Evolutionary conservation across 2,888 invertebrate genomes (phyloP).

Genomic region (Drosophila fungiperda): DNA sequence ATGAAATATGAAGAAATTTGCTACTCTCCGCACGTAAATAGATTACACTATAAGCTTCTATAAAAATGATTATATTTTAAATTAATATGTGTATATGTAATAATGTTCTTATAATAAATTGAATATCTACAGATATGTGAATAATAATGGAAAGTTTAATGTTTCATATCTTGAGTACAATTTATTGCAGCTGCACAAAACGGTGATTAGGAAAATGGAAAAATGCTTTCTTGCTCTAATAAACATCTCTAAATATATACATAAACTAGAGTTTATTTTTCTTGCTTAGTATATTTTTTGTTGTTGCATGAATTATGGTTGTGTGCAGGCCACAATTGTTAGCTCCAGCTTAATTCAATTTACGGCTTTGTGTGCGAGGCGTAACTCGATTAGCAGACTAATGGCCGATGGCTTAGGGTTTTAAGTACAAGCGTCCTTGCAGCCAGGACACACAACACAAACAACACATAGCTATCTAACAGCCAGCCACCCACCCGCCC

Average conservation of each 20-base stretch:
- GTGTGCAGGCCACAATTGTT: background rate
- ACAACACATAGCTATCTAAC: background rate
- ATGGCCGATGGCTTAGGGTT: slow-evolving; percentile 26
- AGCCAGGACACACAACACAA: background rate
- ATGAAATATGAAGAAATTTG: too few species aligned
- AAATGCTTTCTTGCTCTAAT: background rate
- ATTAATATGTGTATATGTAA: too few species aligned
- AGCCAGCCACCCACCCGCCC: background rate
- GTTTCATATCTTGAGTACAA: background rate
- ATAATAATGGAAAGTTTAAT: background rate
- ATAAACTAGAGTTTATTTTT: background rate
- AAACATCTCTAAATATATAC: background rate
- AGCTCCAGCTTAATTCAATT: slow-evolving; percentile 33
- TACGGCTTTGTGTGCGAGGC: slow-evolving; percentile 20
- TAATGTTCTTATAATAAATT: background rate
- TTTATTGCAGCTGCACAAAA: background rate
- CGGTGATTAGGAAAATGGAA: background rate
- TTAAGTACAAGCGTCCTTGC: slow-evolving; percentile 7
- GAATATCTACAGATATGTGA: too few species aligned
- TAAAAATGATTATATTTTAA: too few species aligned
- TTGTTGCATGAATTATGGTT: slow-evolving; percentile 3
- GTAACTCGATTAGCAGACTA: slow-evolving; percentile 37
- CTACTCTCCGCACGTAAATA: too few species aligned
- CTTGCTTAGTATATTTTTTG: background rate
- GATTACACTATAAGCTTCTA: too few species aligned